phyloP scores from a whole-genome alignment of 2,113 vertebrate genomes.

The Onychostoma macrolepis region DNA sequence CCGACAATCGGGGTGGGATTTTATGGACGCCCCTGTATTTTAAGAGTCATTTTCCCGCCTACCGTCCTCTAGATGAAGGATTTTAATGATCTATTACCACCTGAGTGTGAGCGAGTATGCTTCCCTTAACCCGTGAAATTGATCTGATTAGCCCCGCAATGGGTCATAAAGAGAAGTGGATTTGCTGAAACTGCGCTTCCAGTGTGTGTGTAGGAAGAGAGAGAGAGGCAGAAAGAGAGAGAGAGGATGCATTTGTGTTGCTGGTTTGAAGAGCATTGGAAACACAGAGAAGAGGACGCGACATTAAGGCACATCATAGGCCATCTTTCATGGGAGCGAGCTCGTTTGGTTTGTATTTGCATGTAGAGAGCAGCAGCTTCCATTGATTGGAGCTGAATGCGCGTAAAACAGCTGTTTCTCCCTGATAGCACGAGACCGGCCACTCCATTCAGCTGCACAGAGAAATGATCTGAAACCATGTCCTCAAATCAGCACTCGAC shows the following conservation, averaged over 20 bases:
- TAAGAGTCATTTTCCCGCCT: slow-evolving; percentile 54
- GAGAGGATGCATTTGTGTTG: not conserved
- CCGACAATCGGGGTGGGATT: slow-evolving; percentile 42
- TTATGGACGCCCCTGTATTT: slow-evolving; percentile 37
- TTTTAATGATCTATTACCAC: slow-evolving; percentile 73
- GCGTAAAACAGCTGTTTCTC: slow-evolving; percentile 55
- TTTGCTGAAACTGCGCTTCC: slow-evolving; percentile 65
- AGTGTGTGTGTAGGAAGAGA: slow-evolving; percentile 50
- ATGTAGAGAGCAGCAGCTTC: slow-evolving; percentile 41
- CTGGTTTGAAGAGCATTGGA: slow-evolving; percentile 21
- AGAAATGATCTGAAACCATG: slow-evolving; percentile 52
- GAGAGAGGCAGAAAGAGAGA: not conserved
- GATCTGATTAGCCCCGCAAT: slow-evolving; percentile 78
- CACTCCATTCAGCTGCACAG: slow-evolving; percentile 47
- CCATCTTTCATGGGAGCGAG: slow-evolving; percentile 43
- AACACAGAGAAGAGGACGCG: slow-evolving; percentile 52
- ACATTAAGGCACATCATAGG: slow-evolving; percentile 60
- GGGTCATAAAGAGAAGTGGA: slow-evolving; percentile 65
- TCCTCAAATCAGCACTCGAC: slow-evolving; percentile 50
- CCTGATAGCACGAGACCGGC: slow-evolving; percentile 53
- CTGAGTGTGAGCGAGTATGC: slow-evolving; percentile 64
- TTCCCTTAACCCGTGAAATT: slow-evolving; percentile 76
- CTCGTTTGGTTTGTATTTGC: slow-evolving; percentile 51
- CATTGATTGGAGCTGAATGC: slow-evolving; percentile 61
- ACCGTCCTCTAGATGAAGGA: slow-evolving; percentile 62